Evolutionary conservation across 2,113 vertebrate genomes (phyloP).

Genomic region (Centropus unirufus): DNA sequence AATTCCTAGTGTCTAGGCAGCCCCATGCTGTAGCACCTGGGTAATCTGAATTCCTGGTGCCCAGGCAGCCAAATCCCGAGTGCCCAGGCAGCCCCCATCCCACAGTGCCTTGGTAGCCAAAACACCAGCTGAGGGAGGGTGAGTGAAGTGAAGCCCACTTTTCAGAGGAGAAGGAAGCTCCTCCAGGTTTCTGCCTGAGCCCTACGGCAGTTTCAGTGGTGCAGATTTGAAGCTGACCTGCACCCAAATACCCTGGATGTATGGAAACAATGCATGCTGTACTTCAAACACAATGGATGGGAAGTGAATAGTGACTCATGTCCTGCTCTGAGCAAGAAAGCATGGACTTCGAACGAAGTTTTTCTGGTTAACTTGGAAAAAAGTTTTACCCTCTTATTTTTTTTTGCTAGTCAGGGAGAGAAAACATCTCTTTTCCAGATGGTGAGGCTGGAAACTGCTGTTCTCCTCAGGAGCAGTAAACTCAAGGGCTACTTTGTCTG

Average conservation of each 20-base stretch:
- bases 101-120: neutral
- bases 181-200: neutral
- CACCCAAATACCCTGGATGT: accelerated
- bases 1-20: no score
- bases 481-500: neutral
- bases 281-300: no score
- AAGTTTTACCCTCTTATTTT: neutral
- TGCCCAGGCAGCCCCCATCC: no score
- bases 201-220: accelerated
- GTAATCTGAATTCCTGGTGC: no score
- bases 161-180: neutral
- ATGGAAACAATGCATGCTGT: accelerated
- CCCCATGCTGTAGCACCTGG: no score
- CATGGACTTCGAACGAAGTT: neutral
- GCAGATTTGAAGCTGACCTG: neutral
- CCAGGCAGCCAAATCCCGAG: no score
- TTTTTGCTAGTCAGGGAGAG: neutral
- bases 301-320: neutral
- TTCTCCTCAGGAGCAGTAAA: neutral
- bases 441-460: neutral
- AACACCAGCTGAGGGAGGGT: neutral
- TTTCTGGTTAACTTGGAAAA: neutral
- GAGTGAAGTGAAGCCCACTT: accelerated
- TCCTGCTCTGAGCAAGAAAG: neutral
- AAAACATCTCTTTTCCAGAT: neutral